These are phyloP conservation scores for Malurus elegans DNA, from an alignment of 2,113 vertebrate genomes.

Conservation along the genomic window DNA sequence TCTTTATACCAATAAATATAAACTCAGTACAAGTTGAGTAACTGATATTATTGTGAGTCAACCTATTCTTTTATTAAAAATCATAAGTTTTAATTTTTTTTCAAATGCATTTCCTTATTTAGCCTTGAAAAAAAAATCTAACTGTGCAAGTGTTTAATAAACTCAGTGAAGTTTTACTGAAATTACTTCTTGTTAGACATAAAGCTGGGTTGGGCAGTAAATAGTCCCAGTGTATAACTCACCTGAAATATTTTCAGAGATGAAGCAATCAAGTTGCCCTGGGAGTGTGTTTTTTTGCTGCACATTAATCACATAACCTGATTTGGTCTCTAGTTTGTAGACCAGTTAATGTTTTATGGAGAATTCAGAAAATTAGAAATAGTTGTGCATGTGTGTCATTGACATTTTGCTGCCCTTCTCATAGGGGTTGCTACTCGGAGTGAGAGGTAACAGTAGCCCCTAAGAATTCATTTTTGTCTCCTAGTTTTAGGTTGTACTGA, in stretches of 20 bases:
- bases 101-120: background rate
- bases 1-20: background rate
- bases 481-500: background rate
- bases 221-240: background rate
- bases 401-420: background rate
- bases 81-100: background rate
- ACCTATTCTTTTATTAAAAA: background rate
- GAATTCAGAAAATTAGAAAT: constrained; percentile 31
- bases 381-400: background rate
- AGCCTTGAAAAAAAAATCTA: background rate
- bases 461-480: background rate
- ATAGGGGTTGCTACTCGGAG: background rate
- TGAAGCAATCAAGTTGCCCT: background rate
- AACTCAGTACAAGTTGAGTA: background rate
- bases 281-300: background rate
- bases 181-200: background rate
- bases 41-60: background rate
- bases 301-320: background rate
- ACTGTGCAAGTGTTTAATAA: background rate
- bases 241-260: constrained; percentile 2
- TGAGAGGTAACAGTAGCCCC: background rate
- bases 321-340: constrained; percentile 11
- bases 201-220: background rate
- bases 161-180: background rate
- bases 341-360: constrained; percentile 26